Percentiles rank a stretch among this genome's conserved stretches.
phyloP scores from a whole-genome alignment of 2,888 invertebrate genomes.

The Drosophila nigricruria region DNA sequence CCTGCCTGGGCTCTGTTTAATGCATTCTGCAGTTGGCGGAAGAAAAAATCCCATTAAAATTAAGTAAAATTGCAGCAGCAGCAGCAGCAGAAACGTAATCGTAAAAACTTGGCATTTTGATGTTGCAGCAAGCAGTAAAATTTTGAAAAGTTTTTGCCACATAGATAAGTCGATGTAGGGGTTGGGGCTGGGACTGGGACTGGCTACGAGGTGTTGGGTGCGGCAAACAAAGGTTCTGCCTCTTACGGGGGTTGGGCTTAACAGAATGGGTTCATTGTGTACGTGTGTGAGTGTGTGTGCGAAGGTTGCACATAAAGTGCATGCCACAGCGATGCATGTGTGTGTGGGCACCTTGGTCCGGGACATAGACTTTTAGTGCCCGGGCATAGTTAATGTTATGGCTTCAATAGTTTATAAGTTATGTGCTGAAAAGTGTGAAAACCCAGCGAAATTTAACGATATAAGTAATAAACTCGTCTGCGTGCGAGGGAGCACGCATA shows the following conservation, averaged over 20 bases:
- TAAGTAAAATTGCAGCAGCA: slow-evolving; percentile 81
- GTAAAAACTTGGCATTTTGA: slow-evolving; percentile 80
- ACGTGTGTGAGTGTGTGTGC: slow-evolving; percentile 12
- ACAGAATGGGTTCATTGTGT: slow-evolving; percentile 37
- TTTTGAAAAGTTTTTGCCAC: slow-evolving; percentile 76
- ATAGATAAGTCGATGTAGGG: slow-evolving; percentile 60
- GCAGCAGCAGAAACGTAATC: slow-evolving; percentile 58
- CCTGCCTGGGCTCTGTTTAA: slow-evolving; percentile 66
- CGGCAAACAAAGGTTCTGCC: slow-evolving; percentile 70
- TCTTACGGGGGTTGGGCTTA: slow-evolving; percentile 37
- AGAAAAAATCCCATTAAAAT: slow-evolving; percentile 82
- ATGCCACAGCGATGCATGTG: slow-evolving; percentile 34
- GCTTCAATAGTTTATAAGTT: slow-evolving; percentile 57
- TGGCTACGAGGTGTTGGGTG: slow-evolving; percentile 15
- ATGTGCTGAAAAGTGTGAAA: slow-evolving; percentile 61
- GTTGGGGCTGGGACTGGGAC: not conserved
- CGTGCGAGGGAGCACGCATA: slow-evolving; percentile 21
- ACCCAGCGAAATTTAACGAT: slow-evolving; percentile 51
- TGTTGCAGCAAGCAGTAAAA: slow-evolving; percentile 77
- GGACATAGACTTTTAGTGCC: slow-evolving; percentile 62
- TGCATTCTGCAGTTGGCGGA: slow-evolving; percentile 76
- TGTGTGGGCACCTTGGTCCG: slow-evolving; percentile 35
- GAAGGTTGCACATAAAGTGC: slow-evolving; percentile 74
- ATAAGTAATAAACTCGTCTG: slow-evolving; percentile 47
- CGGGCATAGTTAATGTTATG: slow-evolving; percentile 59